Conservation (phyloP, 2,888 invertebrate species). For the Calliscelio sp. region DNA sequence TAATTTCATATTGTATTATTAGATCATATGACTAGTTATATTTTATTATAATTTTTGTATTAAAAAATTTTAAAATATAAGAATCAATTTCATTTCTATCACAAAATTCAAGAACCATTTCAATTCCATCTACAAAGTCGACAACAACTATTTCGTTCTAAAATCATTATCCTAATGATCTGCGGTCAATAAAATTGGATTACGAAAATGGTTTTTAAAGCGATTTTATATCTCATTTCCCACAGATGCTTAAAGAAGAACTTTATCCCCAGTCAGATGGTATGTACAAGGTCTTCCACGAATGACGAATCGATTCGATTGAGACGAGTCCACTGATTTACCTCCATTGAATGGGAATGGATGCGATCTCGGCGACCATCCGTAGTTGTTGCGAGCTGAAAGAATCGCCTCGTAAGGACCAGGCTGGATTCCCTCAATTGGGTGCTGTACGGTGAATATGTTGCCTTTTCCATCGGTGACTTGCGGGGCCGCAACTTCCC, state of each 20-base stretch:
- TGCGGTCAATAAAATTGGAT: no score
- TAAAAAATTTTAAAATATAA: no score
- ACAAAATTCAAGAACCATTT: no score
- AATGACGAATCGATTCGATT: constrained; percentile 35
- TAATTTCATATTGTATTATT: no score
- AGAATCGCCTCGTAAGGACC: constrained; percentile 81
- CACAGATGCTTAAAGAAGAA: not conserved
- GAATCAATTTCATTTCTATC: no score
- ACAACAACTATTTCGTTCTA: no score
- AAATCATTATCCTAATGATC: no score
- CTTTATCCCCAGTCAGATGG: not conserved
- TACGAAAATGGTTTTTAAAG: not conserved
- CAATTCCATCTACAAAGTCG: no score
- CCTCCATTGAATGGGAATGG: constrained; percentile 78
- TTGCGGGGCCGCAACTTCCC: constrained; percentile 76
- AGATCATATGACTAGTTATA: no score
- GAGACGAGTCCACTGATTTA: constrained; percentile 58
- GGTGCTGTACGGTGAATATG: constrained; percentile 78
- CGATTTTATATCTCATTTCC: not conserved
- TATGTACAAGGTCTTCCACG: not conserved
- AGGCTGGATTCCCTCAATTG: constrained; percentile 77
- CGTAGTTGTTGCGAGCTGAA: constrained; percentile 79
- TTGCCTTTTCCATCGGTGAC: constrained; percentile 78
- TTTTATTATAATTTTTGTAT: no score
- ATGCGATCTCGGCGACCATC: constrained; percentile 80